Percentiles rank a stretch among this genome's conserved stretches.
phyloP scores from a whole-genome alignment of 1,140 invertebrate genomes.

The Stratiolaelaps scimitus region DNA sequence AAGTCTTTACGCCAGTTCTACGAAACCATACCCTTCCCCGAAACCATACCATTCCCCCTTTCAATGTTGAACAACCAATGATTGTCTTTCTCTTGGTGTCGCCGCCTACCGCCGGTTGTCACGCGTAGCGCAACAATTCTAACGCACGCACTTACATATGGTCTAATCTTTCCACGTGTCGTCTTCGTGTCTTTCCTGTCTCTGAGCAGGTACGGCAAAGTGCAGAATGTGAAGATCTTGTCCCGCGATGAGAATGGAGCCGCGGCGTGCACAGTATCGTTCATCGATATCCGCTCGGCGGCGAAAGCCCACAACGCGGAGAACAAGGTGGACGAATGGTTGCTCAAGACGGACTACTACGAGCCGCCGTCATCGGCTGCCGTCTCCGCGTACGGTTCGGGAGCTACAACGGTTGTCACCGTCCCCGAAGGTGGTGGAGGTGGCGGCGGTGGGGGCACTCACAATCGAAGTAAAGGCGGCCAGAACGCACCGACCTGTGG shows the following conservation, averaged over 20 bases:
- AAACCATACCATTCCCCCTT: too few relatives aligned
- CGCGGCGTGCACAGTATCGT: slow-evolving; percentile 69
- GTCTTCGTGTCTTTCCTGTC: slow-evolving; percentile 17
- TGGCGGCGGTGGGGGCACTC: slow-evolving; percentile 38
- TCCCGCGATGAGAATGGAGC: slow-evolving; percentile 45
- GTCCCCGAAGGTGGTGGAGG: slow-evolving; percentile 37
- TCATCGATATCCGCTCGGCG: slow-evolving; percentile 92
- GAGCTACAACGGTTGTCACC: slow-evolving; percentile 36
- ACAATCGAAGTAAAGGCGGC: slow-evolving; percentile 31
- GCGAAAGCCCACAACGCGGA: slow-evolving; percentile 78
- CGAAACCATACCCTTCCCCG: too few relatives aligned
- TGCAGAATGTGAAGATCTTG: slow-evolving; percentile 86
- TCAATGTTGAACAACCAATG: too few relatives aligned
- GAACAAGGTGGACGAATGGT: slow-evolving; percentile 67
- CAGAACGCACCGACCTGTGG: slow-evolving; percentile 44
- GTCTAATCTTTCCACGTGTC: too few relatives aligned
- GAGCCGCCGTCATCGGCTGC: slow-evolving; percentile 51
- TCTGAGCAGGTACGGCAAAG: slow-evolving; percentile 81
- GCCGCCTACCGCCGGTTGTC: too few relatives aligned
- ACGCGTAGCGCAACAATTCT: too few relatives aligned
- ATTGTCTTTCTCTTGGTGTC: too few relatives aligned
- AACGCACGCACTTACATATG: too few relatives aligned
- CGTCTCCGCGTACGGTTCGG: slow-evolving; percentile 31
- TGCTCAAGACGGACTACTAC: slow-evolving; percentile 80
- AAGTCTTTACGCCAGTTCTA: too few relatives aligned